Evolutionary conservation across 2,113 vertebrate species (phyloP), one percentile per base, ranked within the genome.

Genomic region (Regulus satrapa): DNA sequence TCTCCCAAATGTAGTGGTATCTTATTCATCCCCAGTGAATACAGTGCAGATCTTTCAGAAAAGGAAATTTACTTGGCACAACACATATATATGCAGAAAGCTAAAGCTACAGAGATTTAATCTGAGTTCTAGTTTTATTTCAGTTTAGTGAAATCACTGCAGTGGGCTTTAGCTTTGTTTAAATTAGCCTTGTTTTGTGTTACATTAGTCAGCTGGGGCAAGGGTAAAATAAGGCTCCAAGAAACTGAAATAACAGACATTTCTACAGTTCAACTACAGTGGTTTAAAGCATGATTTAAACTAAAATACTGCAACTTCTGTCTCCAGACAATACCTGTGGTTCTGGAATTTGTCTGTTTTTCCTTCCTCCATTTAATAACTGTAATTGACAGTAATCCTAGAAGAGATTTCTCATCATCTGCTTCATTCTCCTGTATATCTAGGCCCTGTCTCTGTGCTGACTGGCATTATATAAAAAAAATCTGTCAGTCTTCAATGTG

Each of bases 371-470:
- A 5, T 95, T 83, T 94, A 94, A 92, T 84, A 89, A 61, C 68
- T 94, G 55, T 84, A 86, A 92, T 51, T 91, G 94, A 56, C 68
- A 86, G 46, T 89, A 86, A 91, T 86, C 59, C 68, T 86, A 86
- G 80, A 77, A 94, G 59, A 75, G 52, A 93, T 88, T 95, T 89
- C 64, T 94, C 62, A 32, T 95, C 85, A 84, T 84, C 80, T 91
- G 0, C 68, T 92, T 73, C 38, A 45, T 85, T 94, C 86, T 86
- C 72, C 43, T 67, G 76, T 55, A 61, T 89, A 81, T 81, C 31
- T 16, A 80, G 59, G n/a, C n/a, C 48, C 56, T 81, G 15, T 71
- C 55, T 95, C 58, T 62, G 12, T 76, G 32, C 69, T 92, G 76
- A 96, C 59, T 92, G 92, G 49, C 55, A 66, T 86, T 55, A 91